phyloP scores from a whole-genome alignment of 1,140 invertebrate species.

The Drosophila pachea region DNA sequence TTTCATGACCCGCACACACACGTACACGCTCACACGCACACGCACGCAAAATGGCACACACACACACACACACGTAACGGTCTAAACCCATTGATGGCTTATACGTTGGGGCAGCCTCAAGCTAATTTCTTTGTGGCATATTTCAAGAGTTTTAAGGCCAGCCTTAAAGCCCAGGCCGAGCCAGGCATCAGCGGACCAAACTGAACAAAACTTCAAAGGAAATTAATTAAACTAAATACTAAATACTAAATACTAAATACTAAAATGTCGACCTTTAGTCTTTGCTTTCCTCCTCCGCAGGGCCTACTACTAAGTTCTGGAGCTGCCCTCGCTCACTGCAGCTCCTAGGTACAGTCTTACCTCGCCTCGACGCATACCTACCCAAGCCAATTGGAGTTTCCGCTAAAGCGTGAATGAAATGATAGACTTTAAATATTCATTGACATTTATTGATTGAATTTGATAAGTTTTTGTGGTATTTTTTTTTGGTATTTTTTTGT shows the following conservation, averaged over 20 bases:
- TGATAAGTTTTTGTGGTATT: constrained; percentile 57
- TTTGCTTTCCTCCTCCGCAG: too few species aligned
- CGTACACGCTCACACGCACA: background rate
- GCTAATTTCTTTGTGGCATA: constrained; percentile 43
- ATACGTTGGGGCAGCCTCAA: constrained; percentile 16
- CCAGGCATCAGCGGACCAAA: too few species aligned
- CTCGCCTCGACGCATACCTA: background rate
- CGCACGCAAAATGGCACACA: background rate
- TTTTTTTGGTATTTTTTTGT: constrained; percentile 20
- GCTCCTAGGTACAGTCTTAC: too few species aligned
- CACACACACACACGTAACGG: constrained; percentile 1
- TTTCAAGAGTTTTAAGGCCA: constrained; percentile 4
- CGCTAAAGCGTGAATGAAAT: background rate
- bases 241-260: background rate
- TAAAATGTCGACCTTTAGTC: too few species aligned
- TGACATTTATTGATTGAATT: constrained; percentile 78
- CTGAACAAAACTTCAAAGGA: background rate
- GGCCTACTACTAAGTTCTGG: too few species aligned
- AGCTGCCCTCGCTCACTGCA: too few species aligned
- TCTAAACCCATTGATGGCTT: constrained; percentile 15
- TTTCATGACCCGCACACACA: constrained; percentile 44
- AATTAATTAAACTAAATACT: background rate
- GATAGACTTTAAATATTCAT: constrained; percentile 55
- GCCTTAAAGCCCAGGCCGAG: background rate
- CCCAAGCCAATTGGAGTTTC: background rate